phyloP scores from a whole-genome alignment of 2,113 vertebrate genomes.

The Rhinogobius similis region DNA sequence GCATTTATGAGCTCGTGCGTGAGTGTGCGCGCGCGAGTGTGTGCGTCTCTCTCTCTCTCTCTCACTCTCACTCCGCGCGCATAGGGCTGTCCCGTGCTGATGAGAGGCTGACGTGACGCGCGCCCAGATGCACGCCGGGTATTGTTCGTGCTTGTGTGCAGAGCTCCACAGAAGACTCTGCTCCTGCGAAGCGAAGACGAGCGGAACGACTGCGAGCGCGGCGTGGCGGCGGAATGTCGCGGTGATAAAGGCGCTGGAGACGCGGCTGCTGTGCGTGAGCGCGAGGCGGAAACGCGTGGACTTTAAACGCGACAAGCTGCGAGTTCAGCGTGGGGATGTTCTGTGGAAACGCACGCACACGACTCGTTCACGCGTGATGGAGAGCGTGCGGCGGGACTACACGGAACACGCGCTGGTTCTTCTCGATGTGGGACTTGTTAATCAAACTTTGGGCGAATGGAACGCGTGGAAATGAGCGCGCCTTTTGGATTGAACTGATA shows the following conservation, averaged over 20 bases:
- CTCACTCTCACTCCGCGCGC: conserved; percentile 23
- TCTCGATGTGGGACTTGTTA: background rate
- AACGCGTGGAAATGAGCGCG: conserved; percentile 47
- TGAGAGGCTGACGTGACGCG: conserved; percentile 6
- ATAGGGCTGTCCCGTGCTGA: conserved; percentile 48
- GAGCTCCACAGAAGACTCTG: conserved; percentile 7
- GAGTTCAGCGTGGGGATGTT: background rate
- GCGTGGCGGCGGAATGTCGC: background rate
- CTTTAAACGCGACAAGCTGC: background rate
- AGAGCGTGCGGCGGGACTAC: conserved; percentile 34
- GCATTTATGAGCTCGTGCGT: conserved; percentile 56
- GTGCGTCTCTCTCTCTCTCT: conserved; percentile 28
- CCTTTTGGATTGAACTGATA: conserved; percentile 39
- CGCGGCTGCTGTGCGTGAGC: background rate
- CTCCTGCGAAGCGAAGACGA: conserved; percentile 12
- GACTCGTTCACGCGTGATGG: conserved; percentile 42
- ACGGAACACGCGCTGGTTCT: conserved; percentile 52
- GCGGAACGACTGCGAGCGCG: no score
- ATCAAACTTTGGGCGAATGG: conserved; percentile 56
- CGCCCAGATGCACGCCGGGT: conserved; percentile 27
- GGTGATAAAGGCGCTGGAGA: background rate
- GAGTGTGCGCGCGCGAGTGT: conserved; percentile 14
- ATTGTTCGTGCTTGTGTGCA: conserved; percentile 43
- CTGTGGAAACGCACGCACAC: conserved; percentile 31
- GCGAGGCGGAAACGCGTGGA: background rate